A percentile compares a stretch with the other conserved stretches of the same genome.
phyloP scores from a whole-genome alignment of 2,888 invertebrate genomes.

The Caenorhabditis afra region DNA sequence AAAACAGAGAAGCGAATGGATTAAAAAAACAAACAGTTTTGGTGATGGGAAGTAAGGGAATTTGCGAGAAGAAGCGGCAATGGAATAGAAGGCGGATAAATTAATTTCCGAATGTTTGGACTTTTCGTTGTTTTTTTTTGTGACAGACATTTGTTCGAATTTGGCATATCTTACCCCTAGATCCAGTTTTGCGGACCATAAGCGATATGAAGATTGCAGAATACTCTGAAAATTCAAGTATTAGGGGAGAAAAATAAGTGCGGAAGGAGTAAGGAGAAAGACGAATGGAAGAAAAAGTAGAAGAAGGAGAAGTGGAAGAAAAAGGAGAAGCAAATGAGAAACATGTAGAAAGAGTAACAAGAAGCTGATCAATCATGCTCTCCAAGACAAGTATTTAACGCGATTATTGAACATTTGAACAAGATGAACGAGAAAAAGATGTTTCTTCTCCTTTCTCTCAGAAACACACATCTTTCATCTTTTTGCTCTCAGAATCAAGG shows the following conservation, averaged over 20 bases:
- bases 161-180: conserved; percentile 44
- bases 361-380: conserved; percentile 58
- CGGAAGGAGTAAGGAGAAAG: neutral
- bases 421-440: conserved; percentile 56
- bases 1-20: too few relatives aligned
- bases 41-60: neutral
- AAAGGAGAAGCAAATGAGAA: conserved; percentile 31
- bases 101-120: conserved; percentile 43
- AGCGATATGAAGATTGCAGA: conserved; percentile 49
- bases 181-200: conserved; percentile 64
- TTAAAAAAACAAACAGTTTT: conserved; percentile 20
- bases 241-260: conserved; percentile 8
- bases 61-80: neutral
- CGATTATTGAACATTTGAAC: conserved; percentile 56
- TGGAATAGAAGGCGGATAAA: conserved; percentile 14
- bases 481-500: conserved; percentile 19
- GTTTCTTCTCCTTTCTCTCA: conserved; percentile 31
- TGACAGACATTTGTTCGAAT: conserved; percentile 8
- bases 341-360: conserved; percentile 33
- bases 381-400: conserved; percentile 54
- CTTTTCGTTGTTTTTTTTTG: conserved; percentile 31
- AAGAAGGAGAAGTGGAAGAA: neutral
- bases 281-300: conserved; percentile 5
- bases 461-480: conserved; percentile 9
- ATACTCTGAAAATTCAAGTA: conserved; percentile 21